These are phyloP conservation scores for Struthio camelus DNA, from an alignment of 2,113 vertebrate species.

Conservation along the genomic window DNA sequence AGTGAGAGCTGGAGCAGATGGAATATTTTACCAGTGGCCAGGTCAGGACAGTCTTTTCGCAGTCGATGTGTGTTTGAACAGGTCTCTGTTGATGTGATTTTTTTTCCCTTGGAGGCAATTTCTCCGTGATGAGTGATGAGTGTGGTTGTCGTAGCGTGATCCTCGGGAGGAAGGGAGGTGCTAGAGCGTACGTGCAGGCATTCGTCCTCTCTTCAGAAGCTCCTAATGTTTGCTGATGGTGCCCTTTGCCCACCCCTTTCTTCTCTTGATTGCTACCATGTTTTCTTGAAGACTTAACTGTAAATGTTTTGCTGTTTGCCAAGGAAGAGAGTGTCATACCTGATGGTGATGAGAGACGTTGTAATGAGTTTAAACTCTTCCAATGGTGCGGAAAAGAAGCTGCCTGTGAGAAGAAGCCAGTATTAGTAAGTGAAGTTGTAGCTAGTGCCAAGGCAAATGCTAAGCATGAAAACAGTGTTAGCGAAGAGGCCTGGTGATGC, in stretches of 20 bases:
- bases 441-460: not conserved
- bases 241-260: not conserved
- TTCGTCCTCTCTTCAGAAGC: not conserved
- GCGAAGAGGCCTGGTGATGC: too few species aligned
- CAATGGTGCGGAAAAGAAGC: not conserved
- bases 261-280: not conserved
- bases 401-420: not conserved
- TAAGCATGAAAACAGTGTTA: too few species aligned
- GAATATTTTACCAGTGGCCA: constrained; percentile 30
- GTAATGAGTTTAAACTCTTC: not conserved
- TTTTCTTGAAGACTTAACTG: not conserved
- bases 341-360: not conserved
- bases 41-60: constrained; percentile 5
- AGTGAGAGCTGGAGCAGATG: constrained; percentile 47
- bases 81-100: not conserved
- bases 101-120: constrained; percentile 31
- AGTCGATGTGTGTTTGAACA: not conserved
- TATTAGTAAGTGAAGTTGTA: not conserved
- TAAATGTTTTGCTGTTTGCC: fast-evolving
- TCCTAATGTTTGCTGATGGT: not conserved
- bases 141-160: not conserved
- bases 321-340: not conserved
- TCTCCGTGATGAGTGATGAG: not conserved
- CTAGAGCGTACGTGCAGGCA: not conserved
- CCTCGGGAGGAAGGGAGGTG: not conserved